Evolutionary conservation across 2,888 invertebrate species (phyloP).

Genomic region (Apodemia hepburni): DNA sequence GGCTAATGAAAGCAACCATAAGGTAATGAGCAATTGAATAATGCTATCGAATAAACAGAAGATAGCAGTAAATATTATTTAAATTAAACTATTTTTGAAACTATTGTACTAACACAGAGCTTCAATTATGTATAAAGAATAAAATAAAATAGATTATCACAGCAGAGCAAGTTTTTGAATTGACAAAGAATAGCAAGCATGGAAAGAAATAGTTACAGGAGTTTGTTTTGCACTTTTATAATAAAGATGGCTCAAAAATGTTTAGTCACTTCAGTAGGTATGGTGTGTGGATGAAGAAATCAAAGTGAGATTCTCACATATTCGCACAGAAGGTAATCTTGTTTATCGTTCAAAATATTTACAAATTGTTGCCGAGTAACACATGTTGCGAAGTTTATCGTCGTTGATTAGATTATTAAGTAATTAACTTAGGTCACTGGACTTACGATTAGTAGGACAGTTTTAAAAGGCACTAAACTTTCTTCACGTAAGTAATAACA

Average conservation of each 20-base stretch:
- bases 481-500: constrained; percentile 45
- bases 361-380: constrained; percentile 50
- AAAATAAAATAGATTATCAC: not conserved
- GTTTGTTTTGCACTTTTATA: not conserved
- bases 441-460: constrained; percentile 30
- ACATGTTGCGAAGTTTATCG: constrained; percentile 64
- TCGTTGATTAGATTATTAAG: constrained; percentile 37
- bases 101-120: no score
- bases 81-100: no score
- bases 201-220: not conserved
- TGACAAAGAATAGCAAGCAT: not conserved
- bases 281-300: not conserved
- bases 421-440: constrained; percentile 35
- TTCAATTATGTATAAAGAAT: no score
- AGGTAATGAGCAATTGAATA: no score
- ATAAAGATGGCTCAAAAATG: not conserved
- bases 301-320: constrained; percentile 19
- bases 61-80: not conserved
- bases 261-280: not conserved
- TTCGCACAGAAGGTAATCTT: constrained; percentile 20
- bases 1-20: not conserved
- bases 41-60: not conserved
- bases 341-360: constrained; percentile 41
- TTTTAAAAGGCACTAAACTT: constrained; percentile 36
- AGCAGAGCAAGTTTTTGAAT: not conserved